phyloP scores from a whole-genome alignment of 23 tunicate species.

The Styela plicata region DNA sequence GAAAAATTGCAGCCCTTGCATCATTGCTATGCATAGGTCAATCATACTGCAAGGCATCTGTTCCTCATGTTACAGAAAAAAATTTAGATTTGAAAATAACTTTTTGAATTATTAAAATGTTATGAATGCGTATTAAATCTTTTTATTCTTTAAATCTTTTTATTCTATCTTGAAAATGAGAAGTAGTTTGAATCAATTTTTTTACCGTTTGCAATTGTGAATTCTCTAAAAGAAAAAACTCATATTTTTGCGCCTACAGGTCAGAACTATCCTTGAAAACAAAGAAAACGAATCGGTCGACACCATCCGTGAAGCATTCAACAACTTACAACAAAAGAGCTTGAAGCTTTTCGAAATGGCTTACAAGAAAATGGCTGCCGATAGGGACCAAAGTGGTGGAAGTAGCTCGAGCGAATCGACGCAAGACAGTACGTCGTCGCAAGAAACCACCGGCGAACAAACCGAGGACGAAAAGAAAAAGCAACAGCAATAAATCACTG shows the following conservation, averaged over 20 bases:
- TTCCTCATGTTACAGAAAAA: too few species aligned
- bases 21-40: too few species aligned
- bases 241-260: not conserved
- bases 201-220: too few species aligned
- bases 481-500: slow-evolving; percentile 25
- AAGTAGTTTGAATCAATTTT: too few species aligned
- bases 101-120: too few species aligned
- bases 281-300: slow-evolving; percentile 80
- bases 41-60: too few species aligned
- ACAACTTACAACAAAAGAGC: slow-evolving; percentile 76
- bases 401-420: slow-evolving; percentile 1
- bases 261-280: slow-evolving; percentile 66
- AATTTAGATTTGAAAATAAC: too few species aligned
- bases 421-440: not conserved
- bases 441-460: not conserved
- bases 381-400: slow-evolving; percentile 38
- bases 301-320: slow-evolving; percentile 67
- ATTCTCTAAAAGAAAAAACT: not conserved
- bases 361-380: slow-evolving; percentile 97
- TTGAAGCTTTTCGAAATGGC: slow-evolving; percentile 96
- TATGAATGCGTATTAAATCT: too few species aligned
- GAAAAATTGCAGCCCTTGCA: too few species aligned
- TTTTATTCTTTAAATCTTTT: too few species aligned
- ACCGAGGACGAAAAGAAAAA: slow-evolving; percentile 28
- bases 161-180: too few species aligned